Base-by-base conservation (phyloP, 2,113 vertebrate genomes). In the Synodontis membranacea region DNA sequence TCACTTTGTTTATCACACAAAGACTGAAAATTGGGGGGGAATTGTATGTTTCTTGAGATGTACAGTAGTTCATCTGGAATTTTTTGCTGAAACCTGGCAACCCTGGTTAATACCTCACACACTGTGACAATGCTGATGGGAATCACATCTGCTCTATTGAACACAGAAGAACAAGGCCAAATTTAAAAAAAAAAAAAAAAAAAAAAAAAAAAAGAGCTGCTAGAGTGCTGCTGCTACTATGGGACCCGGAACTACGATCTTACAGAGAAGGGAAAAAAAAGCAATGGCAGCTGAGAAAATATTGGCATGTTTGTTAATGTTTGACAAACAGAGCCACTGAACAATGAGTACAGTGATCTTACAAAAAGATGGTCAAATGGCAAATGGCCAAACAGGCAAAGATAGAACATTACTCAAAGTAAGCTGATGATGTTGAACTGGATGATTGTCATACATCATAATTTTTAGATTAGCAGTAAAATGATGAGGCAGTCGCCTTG, bases 231-330 rank as follows among this genome's bases (percentile, higher is more conserved):
- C 34, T 42, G 37, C 17, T 72, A 11, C 37, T 42, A 15, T 37
- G 31, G 37, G 82, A 70, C 10, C 28, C 39, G 31, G 50, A 86
- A 54, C 66, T 60, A 31, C 34, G 74, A 74, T 82, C 80, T 75
- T 42, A 75, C 54, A 50, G 14, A 37, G 80, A 58, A n/a, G n/a
- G n/a, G n/a, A n/a, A n/a, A n/a, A n/a, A 62, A 58, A 17, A 11
- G 64, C 28, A 50, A 56, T 14, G 25, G 74, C 34, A 82, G 39
- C 14, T 25, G 3, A 84, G 52, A 14, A 75, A 75, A 62, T 17
- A 28, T 84, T 56, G 74, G 48, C 17, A 42, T 62, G 84, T 46
- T 75, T 75, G 46, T n/a, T 4, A 75, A 46, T 46, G 23, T 14
- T 46, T 75, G 42, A 6, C 42, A 46, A 75, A 50, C 31, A 17